phyloP scores from a whole-genome alignment of 2,797 vertebrate species.

The Platyrinchus mystaceus region DNA sequence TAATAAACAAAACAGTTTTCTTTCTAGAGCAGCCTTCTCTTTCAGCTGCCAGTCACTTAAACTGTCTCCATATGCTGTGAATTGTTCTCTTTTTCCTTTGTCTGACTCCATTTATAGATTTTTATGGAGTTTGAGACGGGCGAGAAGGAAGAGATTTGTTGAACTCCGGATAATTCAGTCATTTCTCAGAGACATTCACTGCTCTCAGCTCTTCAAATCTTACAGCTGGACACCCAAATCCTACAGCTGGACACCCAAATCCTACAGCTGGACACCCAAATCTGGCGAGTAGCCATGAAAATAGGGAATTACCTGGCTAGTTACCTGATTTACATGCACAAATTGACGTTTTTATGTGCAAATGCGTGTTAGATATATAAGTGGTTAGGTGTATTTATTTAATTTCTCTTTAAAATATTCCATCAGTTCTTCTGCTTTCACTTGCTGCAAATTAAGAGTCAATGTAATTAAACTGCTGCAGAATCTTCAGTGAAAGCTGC shows the following conservation, averaged over 20 bases:
- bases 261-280: neutral
- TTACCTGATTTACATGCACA: neutral
- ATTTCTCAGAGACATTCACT: neutral
- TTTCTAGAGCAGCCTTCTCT: neutral
- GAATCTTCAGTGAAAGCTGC: neutral
- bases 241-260: neutral
- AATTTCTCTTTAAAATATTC: neutral
- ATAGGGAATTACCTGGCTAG: neutral
- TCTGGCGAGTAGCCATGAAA: neutral
- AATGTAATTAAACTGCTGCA: neutral
- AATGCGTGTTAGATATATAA: neutral
- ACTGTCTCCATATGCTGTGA: neutral
- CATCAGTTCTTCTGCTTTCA: neutral
- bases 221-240: neutral
- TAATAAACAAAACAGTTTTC: constrained; percentile 60
- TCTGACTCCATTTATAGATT: neutral
- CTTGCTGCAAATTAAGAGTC: neutral
- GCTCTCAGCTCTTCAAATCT: neutral
- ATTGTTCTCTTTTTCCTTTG: neutral
- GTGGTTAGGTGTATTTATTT: neutral
- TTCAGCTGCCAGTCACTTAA: neutral
- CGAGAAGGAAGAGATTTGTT: neutral
- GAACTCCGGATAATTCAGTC: neutral
- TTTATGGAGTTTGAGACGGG: neutral
- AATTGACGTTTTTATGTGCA: neutral